phyloP scores from a whole-genome alignment of 2,888 invertebrate species.

The Rutpela maculata region DNA sequence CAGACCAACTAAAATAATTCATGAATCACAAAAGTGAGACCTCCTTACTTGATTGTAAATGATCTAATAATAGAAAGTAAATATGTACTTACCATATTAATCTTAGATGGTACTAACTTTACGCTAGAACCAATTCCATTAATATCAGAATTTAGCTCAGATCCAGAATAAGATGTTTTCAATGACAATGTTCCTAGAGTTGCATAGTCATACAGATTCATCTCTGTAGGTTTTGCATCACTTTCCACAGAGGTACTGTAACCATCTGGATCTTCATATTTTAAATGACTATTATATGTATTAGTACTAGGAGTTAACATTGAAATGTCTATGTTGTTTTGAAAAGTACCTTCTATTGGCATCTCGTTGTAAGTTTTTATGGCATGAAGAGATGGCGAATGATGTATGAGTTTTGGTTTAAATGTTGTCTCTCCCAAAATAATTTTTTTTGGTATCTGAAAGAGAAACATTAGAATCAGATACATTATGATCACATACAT shows the following conservation, averaged over 20 bases:
- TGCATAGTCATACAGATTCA: conserved; percentile 65
- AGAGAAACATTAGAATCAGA: conserved; percentile 23
- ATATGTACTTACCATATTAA: conserved; percentile 66
- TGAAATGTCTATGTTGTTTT: conserved; percentile 48
- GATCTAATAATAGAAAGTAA: background rate
- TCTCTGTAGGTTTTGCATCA: conserved; percentile 54
- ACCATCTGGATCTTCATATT: conserved; percentile 2
- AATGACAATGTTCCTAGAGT: conserved; percentile 65
- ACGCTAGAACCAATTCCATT: conserved; percentile 70
- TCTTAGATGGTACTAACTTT: conserved; percentile 68
- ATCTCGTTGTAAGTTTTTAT: conserved; percentile 71
- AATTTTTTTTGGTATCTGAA: conserved; percentile 60
- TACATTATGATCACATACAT: too few relatives aligned
- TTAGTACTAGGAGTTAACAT: conserved; percentile 57
- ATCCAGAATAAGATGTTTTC: conserved; percentile 62
- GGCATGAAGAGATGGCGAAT: conserved; percentile 70
- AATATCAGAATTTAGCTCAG: conserved; percentile 65
- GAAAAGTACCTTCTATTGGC: conserved; percentile 63
- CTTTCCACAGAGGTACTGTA: conserved; percentile 52
- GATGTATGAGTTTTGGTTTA: conserved; percentile 64
- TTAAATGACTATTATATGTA: background rate
- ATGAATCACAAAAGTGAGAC: too few relatives aligned
- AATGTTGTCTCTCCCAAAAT: conserved; percentile 52
- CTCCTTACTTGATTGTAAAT: too few relatives aligned
- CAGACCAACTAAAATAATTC: too few relatives aligned